Evolutionary conservation across 2,113 vertebrate genomes (phyloP).

Genomic region (Prolemur simus): DNA sequence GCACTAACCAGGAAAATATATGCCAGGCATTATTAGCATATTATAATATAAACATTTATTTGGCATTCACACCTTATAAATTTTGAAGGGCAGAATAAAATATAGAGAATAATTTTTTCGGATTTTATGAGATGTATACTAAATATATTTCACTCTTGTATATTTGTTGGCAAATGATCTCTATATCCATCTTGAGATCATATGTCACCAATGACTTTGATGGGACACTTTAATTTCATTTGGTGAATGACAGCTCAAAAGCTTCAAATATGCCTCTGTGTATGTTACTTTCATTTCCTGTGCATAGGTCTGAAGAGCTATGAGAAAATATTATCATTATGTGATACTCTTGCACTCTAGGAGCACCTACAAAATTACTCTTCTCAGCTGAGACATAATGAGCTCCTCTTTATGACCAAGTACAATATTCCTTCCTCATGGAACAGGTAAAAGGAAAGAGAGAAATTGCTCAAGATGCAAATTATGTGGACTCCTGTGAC

Average conservation of each 20-base stretch:
- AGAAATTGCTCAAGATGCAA: conserved; percentile 66
- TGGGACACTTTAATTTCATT: not conserved
- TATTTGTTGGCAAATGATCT: conserved; percentile 10
- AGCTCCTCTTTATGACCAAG: conserved; percentile 50
- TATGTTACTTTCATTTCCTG: not conserved
- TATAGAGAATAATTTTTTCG: not conserved
- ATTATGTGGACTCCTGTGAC: conserved; percentile 55
- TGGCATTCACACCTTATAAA: not conserved
- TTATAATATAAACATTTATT: not conserved
- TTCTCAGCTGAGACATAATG: conserved; percentile 53
- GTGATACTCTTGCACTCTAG: conserved; percentile 1
- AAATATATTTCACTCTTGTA: not conserved
- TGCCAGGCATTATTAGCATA: not conserved
- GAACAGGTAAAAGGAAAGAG: conserved; percentile 28
- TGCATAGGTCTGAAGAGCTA: not conserved
- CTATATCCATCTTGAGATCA: not conserved
- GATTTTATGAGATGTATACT: not conserved
- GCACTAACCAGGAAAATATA: not conserved
- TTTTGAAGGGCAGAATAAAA: conserved; percentile 37
- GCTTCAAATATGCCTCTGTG: not conserved
- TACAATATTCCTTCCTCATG: conserved; percentile 55
- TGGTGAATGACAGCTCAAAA: conserved; percentile 11
- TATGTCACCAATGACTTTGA: conserved; percentile 42
- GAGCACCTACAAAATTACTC: conserved; percentile 59
- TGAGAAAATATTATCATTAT: conserved; percentile 59